Evolutionary conservation across 2,888 invertebrate genomes (phyloP).

Genomic region (Andrena haemorrhoa): DNA sequence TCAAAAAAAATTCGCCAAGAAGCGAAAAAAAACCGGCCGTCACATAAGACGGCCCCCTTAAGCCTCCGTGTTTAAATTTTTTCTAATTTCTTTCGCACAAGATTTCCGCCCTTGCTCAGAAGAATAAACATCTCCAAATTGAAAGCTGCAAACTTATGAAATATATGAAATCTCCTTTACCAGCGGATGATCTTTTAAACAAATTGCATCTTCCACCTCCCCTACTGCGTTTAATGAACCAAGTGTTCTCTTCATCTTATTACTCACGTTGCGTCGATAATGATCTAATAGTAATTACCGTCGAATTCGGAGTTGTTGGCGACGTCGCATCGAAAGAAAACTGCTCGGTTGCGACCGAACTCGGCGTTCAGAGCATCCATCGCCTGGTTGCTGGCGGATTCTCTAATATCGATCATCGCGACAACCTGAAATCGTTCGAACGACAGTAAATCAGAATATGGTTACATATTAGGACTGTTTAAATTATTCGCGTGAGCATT

Average conservation of each 20-base stretch:
- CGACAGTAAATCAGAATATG: not conserved
- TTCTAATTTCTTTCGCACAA: too few relatives aligned
- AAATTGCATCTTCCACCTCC: not conserved
- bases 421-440: constrained; percentile 69
- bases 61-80: too few relatives aligned
- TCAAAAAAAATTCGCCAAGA: too few relatives aligned
- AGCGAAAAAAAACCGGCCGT: too few relatives aligned
- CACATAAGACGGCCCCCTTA: too few relatives aligned
- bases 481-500: not conserved
- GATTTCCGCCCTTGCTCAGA: too few relatives aligned
- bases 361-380: constrained; percentile 76
- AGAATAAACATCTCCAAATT: not conserved
- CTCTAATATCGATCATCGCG: constrained; percentile 76
- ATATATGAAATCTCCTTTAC: not conserved
- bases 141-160: too few relatives aligned
- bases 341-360: constrained; percentile 77
- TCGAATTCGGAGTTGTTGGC: constrained; percentile 79
- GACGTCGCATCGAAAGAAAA: constrained; percentile 79
- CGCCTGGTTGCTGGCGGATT: constrained; percentile 69
- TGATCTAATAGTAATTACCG: constrained; percentile 68
- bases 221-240: not conserved
- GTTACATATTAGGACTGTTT: too few relatives aligned
- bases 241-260: not conserved
- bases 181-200: not conserved
- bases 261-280: not conserved